phyloP scores from a whole-genome alignment of 2,113 vertebrate genomes.

The Amphilophus citrinellus region DNA sequence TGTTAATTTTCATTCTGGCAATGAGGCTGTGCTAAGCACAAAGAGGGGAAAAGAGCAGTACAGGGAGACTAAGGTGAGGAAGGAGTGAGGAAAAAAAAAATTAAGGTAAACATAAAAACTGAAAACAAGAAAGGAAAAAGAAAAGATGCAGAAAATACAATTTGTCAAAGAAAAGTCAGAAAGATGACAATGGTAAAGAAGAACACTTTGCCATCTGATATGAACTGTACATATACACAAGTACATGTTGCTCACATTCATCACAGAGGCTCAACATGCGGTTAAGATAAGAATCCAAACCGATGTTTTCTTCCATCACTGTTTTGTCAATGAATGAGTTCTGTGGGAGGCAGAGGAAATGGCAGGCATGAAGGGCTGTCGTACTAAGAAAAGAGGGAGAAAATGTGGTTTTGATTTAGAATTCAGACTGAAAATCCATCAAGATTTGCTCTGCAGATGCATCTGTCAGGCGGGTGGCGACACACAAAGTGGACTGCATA shows the following conservation, averaged over 20 bases:
- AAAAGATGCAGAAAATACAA: background rate
- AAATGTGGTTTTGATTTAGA: constrained; percentile 72
- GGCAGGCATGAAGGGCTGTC: constrained; percentile 49
- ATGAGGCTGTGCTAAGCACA: constrained; percentile 30
- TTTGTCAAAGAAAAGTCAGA: constrained; percentile 17
- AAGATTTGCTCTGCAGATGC: constrained; percentile 80
- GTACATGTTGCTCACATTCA: constrained; percentile 49
- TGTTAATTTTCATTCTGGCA: constrained; percentile 75
- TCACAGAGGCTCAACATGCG: constrained; percentile 52
- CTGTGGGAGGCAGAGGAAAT: constrained; percentile 40
- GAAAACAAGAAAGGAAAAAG: constrained; percentile 11
- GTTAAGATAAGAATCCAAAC: constrained; percentile 48
- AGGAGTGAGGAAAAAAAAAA: constrained; percentile 23
- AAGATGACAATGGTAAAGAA: constrained; percentile 9
- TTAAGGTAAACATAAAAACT: constrained; percentile 9
- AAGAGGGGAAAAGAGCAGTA: constrained; percentile 13
- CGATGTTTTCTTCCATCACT: constrained; percentile 59
- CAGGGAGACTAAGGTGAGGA: constrained; percentile 36
- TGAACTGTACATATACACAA: constrained; percentile 24
- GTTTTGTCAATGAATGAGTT: constrained; percentile 67
- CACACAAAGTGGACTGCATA: constrained; percentile 73
- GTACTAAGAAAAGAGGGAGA: constrained; percentile 28
- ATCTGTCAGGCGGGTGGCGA: constrained; percentile 74
- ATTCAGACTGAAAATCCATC: constrained; percentile 80
- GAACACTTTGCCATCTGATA: constrained; percentile 24